A percentile compares a stretch with the other conserved stretches of the same genome.
phyloP scores from a whole-genome alignment of 2,888 invertebrate genomes.

The Panorpa germanica region DNA sequence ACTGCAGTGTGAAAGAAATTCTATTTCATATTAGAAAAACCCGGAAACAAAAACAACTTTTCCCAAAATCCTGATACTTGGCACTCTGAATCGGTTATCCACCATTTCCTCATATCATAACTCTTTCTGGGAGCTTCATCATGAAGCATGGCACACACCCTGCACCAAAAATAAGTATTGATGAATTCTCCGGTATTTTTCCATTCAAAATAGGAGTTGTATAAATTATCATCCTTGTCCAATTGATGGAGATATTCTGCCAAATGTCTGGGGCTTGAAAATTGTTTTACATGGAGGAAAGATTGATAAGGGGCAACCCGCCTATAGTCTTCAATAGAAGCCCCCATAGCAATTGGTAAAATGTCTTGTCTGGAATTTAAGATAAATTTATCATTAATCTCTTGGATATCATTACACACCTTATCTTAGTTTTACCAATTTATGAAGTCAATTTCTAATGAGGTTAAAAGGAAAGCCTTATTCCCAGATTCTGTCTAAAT shows the following conservation, averaged over 20 bases:
- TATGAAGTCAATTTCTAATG: too few species aligned
- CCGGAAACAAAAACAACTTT: too few species aligned
- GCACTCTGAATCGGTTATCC: too few species aligned
- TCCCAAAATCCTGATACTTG: too few species aligned
- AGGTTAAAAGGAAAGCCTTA: too few species aligned
- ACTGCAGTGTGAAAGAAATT: too few species aligned
- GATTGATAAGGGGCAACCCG: constrained; percentile 76
- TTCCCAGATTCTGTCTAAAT: too few species aligned
- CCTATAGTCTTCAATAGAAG: constrained; percentile 78
- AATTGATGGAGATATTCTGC: constrained; percentile 72
- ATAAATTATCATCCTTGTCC: constrained; percentile 72
- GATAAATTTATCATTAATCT: too few species aligned
- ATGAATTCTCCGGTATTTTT: constrained; percentile 44
- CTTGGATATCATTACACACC: too few species aligned
- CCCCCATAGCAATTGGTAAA: constrained; percentile 92
- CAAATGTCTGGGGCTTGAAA: constrained; percentile 67
- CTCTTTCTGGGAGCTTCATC: constrained; percentile 26
- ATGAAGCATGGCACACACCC: constrained; percentile 37
- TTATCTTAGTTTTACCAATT: too few species aligned
- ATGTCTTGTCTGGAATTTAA: constrained; percentile 42
- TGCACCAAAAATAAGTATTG: constrained; percentile 40
- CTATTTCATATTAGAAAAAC: too few species aligned
- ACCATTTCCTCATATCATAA: constrained; percentile 32
- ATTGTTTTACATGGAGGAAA: constrained; percentile 92
- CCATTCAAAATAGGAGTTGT: constrained; percentile 91